Percentiles rank a stretch among this genome's conserved stretches.
These are phyloP conservation scores for Colletes gigas DNA, from an alignment of 1,140 invertebrate genomes.

Conservation along the genomic window DNA sequence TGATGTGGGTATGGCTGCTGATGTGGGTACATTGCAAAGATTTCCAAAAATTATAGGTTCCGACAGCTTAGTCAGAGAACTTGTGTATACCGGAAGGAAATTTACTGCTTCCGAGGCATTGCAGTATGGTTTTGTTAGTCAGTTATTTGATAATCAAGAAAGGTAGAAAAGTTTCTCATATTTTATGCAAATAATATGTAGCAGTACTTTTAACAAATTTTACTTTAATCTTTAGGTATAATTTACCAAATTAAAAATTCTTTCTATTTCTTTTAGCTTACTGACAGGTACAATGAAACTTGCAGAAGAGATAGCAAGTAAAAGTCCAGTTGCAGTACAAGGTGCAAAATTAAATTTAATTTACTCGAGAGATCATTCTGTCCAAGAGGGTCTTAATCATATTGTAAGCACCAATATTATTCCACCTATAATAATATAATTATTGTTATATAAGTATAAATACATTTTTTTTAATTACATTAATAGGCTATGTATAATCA, in stretches of 20 bases:
- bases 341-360: slow-evolving; percentile 91
- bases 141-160: slow-evolving; percentile 87
- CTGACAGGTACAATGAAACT: slow-evolving; percentile 87
- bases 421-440: slow-evolving; percentile 66
- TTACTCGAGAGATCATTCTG: slow-evolving; percentile 93
- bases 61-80: slow-evolving; percentile 92
- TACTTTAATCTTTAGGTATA: not conserved
- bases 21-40: slow-evolving; percentile 96
- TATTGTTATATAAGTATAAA: slow-evolving; percentile 41
- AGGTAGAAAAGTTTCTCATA: slow-evolving; percentile 78
- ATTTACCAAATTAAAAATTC: slow-evolving; percentile 40
- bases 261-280: slow-evolving; percentile 81
- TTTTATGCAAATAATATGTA: slow-evolving; percentile 9
- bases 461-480: slow-evolving; percentile 34
- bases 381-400: slow-evolving; percentile 92
- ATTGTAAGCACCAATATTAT: slow-evolving; percentile 85
- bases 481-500: slow-evolving; percentile 89
- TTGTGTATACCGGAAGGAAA: slow-evolving; percentile 93
- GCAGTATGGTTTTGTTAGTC: slow-evolving; percentile 88
- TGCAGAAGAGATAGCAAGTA: slow-evolving; percentile 91
- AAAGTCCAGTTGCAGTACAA: slow-evolving; percentile 97
- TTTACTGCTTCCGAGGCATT: slow-evolving; percentile 91
- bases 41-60: slow-evolving; percentile 96
- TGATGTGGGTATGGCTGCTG: slow-evolving; percentile 93
- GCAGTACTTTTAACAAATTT: not conserved